Conservation (phyloP, 2,888 invertebrate species). For the Mystacides longicornis region DNA sequence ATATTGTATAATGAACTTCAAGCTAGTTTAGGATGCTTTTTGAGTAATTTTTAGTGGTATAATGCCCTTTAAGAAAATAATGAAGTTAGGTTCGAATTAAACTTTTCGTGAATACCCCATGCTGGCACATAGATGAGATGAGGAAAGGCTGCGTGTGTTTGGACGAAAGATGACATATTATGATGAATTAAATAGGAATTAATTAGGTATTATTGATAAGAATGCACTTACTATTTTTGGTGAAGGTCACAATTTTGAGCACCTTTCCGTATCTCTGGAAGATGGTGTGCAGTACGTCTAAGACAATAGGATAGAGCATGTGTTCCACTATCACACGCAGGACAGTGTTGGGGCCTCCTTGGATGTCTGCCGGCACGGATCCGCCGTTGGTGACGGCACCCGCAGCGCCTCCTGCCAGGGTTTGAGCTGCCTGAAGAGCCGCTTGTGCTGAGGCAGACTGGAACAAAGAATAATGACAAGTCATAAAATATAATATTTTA, state of each 20-base stretch:
- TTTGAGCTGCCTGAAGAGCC: conserved; percentile 79
- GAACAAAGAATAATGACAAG: conserved; percentile 13
- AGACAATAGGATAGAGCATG: conserved; percentile 95
- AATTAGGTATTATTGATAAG: too few species aligned
- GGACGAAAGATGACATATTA: too few species aligned
- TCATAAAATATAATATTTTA: too few species aligned
- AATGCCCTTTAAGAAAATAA: too few species aligned
- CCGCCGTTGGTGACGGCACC: conserved; percentile 47
- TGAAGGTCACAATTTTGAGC: conserved; percentile 98
- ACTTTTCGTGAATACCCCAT: too few species aligned
- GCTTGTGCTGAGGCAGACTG: conserved; percentile 80
- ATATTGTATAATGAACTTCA: too few species aligned
- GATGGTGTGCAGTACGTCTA: conserved; percentile 96
- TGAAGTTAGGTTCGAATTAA: too few species aligned
- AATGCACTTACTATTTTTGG: conserved; percentile 94
- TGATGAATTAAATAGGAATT: too few species aligned
- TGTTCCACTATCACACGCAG: conserved; percentile 98
- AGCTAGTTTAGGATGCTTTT: too few species aligned
- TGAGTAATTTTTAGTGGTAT: too few species aligned
- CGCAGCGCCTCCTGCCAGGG: conserved; percentile 58
- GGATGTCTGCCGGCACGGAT: conserved; percentile 44
- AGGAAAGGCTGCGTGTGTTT: too few species aligned
- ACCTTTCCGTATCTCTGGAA: conserved; percentile 99
- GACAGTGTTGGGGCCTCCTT: conserved; percentile 92
- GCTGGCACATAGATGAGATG: too few species aligned